These are phyloP conservation scores for Oceanites oceanicus DNA, from an alignment of 2,113 vertebrate species.

Conservation along the genomic window DNA sequence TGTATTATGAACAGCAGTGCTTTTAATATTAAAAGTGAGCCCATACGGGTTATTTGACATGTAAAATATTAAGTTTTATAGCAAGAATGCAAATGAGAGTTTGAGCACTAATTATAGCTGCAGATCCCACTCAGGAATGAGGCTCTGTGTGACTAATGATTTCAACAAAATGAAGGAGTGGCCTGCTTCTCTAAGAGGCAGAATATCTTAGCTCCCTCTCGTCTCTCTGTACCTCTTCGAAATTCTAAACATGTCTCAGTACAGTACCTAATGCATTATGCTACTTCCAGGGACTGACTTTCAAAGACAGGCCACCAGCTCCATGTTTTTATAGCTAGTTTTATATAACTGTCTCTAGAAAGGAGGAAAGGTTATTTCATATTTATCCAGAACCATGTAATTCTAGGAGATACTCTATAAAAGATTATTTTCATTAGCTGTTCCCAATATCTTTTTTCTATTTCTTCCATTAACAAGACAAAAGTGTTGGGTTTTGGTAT, in stretches of 20 bases:
- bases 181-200: constrained; percentile 28
- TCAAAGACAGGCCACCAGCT: not conserved
- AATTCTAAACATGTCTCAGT: not conserved
- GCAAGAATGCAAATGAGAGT: constrained; percentile 62
- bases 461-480: not conserved
- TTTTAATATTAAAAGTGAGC: constrained; percentile 59
- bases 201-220: not conserved
- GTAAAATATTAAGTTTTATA: constrained; percentile 68
- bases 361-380: not conserved
- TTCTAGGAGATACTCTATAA: not conserved
- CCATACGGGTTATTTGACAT: constrained; percentile 55
- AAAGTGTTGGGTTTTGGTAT: not conserved
- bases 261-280: not conserved
- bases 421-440: not conserved
- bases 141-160: constrained; percentile 52
- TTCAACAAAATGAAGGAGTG: constrained; percentile 35
- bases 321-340: not conserved
- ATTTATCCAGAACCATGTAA: not conserved
- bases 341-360: not conserved
- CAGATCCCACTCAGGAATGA: constrained; percentile 46
- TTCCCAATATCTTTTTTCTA: not conserved
- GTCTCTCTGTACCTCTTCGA: not conserved
- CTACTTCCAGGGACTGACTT: not conserved
- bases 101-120: constrained; percentile 58
- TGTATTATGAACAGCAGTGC: constrained; percentile 42